Conservation (phyloP, 1,140 invertebrate genomes). For the Drosophila mayri region DNA sequence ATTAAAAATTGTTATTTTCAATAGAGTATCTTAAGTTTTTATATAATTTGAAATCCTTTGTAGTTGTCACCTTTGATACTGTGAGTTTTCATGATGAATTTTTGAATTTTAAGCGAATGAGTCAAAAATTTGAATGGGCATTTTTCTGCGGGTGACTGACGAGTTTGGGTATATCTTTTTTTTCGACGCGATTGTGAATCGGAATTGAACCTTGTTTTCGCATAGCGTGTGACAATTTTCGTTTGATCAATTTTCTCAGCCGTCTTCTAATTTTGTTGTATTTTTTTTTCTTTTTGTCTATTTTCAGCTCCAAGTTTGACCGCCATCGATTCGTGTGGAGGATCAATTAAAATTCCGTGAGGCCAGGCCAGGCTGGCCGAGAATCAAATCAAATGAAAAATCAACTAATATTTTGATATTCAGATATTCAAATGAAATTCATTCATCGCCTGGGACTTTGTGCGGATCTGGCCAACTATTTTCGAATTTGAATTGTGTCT, state of each 20-base stretch:
- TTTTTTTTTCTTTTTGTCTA: constrained; percentile 48
- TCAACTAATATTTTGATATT: constrained; percentile 70
- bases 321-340: constrained; percentile 66
- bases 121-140: constrained; percentile 5
- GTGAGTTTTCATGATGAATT: not conserved
- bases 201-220: constrained; percentile 53
- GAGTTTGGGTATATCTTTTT: constrained; percentile 11
- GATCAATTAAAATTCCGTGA: constrained; percentile 79
- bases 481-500: constrained; percentile 54
- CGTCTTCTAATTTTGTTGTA: not conserved
- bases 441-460: constrained; percentile 66
- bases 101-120: constrained; percentile 4
- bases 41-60: too few relatives aligned
- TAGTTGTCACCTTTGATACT: not conserved
- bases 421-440: constrained; percentile 76
- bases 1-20: not conserved
- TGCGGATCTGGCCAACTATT: constrained; percentile 51
- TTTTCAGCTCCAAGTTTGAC: constrained; percentile 67
- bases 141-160: constrained; percentile 46
- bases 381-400: constrained; percentile 66
- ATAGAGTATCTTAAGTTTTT: not conserved
- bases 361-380: constrained; percentile 43
- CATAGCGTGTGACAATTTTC: constrained; percentile 75
- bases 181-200: constrained; percentile 23
- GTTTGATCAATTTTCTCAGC: constrained; percentile 44